These are phyloP conservation scores for Trachops cirrhosus DNA, from an alignment of 2,797 vertebrate genomes.

Conservation along the genomic window DNA sequence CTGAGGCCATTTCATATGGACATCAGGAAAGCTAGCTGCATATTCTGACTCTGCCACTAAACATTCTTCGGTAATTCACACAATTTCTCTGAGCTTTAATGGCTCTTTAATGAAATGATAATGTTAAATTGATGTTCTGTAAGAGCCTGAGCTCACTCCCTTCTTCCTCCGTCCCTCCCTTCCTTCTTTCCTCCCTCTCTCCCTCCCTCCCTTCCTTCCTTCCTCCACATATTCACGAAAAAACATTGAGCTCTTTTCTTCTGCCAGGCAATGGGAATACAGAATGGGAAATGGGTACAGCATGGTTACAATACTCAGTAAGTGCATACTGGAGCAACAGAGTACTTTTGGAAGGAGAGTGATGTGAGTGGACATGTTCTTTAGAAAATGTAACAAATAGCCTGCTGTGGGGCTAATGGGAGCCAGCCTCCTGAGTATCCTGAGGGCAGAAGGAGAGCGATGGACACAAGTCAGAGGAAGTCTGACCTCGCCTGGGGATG, in stretches of 20 bases:
- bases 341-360: not conserved
- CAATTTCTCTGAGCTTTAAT: not conserved
- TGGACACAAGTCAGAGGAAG: not conserved
- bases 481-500: not conserved
- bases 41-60: not conserved
- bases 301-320: not conserved
- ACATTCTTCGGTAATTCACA: not conserved
- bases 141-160: not conserved
- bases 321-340: not conserved
- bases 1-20: not conserved
- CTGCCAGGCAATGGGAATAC: not conserved
- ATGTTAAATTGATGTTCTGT: constrained; percentile 1
- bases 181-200: not conserved
- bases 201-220: not conserved
- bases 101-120: not conserved
- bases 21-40: not conserved
- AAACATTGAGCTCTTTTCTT: not conserved
- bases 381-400: not conserved
- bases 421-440: not conserved
- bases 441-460: not conserved
- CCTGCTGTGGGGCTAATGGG: not conserved
- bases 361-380: not conserved
- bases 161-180: not conserved
- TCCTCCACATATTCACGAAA: not conserved
- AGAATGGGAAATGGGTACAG: not conserved